Evolutionary conservation across 2,797 vertebrate species (phyloP).

Genomic region (Hemibagrus guttatus): DNA sequence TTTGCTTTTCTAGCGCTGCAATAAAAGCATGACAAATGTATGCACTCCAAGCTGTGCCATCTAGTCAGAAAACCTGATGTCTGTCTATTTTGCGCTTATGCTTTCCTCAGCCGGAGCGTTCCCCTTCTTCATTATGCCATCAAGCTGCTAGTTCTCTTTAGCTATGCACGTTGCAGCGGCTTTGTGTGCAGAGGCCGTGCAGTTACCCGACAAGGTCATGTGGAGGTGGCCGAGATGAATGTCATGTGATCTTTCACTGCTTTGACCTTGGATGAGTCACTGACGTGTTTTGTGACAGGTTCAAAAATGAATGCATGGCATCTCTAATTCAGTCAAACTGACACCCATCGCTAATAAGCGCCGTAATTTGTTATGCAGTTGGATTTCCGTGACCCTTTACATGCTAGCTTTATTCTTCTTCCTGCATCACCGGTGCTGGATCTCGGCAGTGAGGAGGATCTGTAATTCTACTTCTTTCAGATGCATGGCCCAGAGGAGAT

Average conservation of each 20-base stretch:
- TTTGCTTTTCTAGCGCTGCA: slow-evolving; percentile 37
- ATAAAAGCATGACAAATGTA: slow-evolving; percentile 37
- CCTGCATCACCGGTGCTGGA: slow-evolving; percentile 30
- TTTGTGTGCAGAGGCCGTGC: background rate
- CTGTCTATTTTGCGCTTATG: slow-evolving; percentile 36
- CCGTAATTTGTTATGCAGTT: background rate
- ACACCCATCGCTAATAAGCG: background rate
- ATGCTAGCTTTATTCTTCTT: slow-evolving; percentile 21
- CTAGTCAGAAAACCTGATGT: slow-evolving; percentile 30
- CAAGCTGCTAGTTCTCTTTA: slow-evolving; percentile 33
- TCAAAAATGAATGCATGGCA: background rate
- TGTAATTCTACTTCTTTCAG: slow-evolving; percentile 50
- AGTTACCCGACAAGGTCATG: slow-evolving; percentile 22
- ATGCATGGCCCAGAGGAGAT: slow-evolving; percentile 41
- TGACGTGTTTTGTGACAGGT: slow-evolving; percentile 6
- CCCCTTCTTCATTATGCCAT: slow-evolving; percentile 42
- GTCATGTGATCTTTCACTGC: slow-evolving; percentile 24
- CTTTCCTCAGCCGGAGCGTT: slow-evolving; percentile 24
- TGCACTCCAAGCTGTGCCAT: slow-evolving; percentile 22
- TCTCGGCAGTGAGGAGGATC: slow-evolving; percentile 25
- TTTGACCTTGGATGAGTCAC: slow-evolving; percentile 25
- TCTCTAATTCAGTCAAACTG: background rate
- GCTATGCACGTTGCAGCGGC: slow-evolving; percentile 8
- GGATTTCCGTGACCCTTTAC: background rate
- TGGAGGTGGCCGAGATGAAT: slow-evolving; percentile 27